Conservation (phyloP, 2,113 vertebrate genomes). For the Trogon surrucura region DNA sequence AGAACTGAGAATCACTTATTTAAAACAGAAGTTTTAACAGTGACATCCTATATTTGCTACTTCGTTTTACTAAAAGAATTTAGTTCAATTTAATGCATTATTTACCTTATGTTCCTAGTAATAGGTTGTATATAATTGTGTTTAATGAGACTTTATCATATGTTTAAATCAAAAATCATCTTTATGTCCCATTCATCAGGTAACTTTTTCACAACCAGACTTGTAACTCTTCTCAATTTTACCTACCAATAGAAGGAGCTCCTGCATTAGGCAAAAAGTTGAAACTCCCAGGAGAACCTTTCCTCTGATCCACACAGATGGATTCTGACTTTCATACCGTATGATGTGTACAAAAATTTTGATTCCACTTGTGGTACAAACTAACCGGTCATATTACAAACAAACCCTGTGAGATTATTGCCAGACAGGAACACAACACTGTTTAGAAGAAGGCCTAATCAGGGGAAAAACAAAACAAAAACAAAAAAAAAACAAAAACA, state of each 20-base stretch:
- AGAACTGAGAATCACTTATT: background rate
- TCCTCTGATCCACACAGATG: background rate
- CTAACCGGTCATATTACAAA: background rate
- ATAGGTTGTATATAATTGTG: background rate
- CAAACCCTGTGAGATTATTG: background rate
- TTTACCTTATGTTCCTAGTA: background rate
- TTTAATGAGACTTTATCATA: background rate
- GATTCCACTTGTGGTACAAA: constrained; percentile 18
- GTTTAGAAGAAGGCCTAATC: background rate
- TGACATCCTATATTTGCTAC: background rate
- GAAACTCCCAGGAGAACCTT: background rate
- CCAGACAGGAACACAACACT: background rate
- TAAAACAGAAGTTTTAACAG: background rate
- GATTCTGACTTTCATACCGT: background rate
- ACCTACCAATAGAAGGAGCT: constrained; percentile 59
- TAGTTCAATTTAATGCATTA: background rate
- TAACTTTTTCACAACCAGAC: background rate
- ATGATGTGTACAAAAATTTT: constrained; percentile 18
- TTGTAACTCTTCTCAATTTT: background rate
- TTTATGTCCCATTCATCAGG: background rate
- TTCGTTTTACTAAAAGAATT: background rate
- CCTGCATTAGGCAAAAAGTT: constrained; percentile 4
- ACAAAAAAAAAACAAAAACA: no score
- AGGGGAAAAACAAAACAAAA: no score
- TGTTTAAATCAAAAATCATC: background rate